These are phyloP conservation scores for Novumbra hubbsi DNA, from an alignment of 2,797 vertebrate genomes.

Conservation along the genomic window DNA sequence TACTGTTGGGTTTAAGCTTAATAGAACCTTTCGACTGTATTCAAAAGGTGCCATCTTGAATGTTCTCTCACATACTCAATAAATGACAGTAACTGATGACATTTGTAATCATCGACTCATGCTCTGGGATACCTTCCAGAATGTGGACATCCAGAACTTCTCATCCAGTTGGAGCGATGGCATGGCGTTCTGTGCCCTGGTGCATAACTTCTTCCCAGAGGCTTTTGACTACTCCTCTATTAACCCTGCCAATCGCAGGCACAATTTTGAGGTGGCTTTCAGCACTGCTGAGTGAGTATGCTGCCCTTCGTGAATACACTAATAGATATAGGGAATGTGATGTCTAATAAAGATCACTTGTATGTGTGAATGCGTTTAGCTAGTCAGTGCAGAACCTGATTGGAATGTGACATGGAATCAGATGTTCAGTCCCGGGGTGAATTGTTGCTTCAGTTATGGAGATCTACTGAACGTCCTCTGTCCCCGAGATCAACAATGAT, in stretches of 20 bases:
- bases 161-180: slow-evolving; percentile 98
- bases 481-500: background rate
- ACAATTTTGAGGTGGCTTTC: slow-evolving; percentile 97
- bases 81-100: background rate
- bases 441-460: background rate
- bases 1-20: background rate
- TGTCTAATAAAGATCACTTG: background rate
- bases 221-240: slow-evolving; percentile 91
- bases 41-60: background rate
- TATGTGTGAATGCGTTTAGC: too few relatives aligned
- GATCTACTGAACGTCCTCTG: slow-evolving; percentile 1
- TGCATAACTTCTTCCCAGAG: slow-evolving; percentile 97
- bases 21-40: background rate
- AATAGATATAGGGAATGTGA: slow-evolving; percentile 2
- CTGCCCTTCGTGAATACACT: background rate
- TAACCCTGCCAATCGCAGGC: slow-evolving; percentile 88
- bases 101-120: background rate
- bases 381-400: too few relatives aligned
- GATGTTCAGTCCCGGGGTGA: background rate
- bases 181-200: slow-evolving; percentile 97
- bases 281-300: slow-evolving; percentile 90
- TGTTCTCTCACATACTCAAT: background rate
- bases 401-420: slow-evolving; percentile 14
- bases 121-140: slow-evolving; percentile 64
- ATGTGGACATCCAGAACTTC: slow-evolving; percentile 97